Evolutionary conservation across 2,797 vertebrate species (phyloP), one percentile per base, ranked within the genome.

Genomic region (Channa striata): DNA sequence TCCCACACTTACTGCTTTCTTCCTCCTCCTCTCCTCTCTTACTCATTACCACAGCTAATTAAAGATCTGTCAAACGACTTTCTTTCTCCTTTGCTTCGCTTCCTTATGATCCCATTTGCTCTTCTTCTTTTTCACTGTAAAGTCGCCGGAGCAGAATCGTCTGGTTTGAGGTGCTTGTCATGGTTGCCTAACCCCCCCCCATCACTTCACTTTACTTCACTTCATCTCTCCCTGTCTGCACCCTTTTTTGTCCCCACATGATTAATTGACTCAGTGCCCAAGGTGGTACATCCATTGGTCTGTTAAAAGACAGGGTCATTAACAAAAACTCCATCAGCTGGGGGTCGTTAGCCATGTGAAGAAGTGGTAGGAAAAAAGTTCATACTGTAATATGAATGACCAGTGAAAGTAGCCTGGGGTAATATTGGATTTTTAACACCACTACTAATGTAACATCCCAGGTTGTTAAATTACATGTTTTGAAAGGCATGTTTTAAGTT

Each of bases 271-370:
- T 68, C 74, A 62, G 57, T 68, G 88, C 81, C 84, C 59, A 60
- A 68, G 82, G 84, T 84, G 69, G 42, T 74, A 60, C 81, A 87
- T 87, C 76, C 82, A 85, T 89, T 82, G 78, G 67, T 83, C 78
- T 77, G 67, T 58, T 71, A 65, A 69, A 37, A 84, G 83, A 88
- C 85, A 86, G 80, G 71, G 80, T 82, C 54, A 84, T 85, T 89
- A 84, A 68, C 68, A 73, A 47, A 11, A 70, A 57, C 68, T 83
- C 58, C 60, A 60, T 78, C 77, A 72, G 71, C 63, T 59, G 42
- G 74, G 71, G 67, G 71, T 64, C 46, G 12, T 80, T 70, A 61
- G 49, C 2, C 5, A 21, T 46, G 50, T 19, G 21, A 49, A 51
- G 39, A 47, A 57, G 34, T 25, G 5, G 5, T 5, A 40, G 30